These are phyloP conservation scores for Phyllotreta striolata DNA, from an alignment of 2,888 invertebrate species.

Conservation along the genomic window DNA sequence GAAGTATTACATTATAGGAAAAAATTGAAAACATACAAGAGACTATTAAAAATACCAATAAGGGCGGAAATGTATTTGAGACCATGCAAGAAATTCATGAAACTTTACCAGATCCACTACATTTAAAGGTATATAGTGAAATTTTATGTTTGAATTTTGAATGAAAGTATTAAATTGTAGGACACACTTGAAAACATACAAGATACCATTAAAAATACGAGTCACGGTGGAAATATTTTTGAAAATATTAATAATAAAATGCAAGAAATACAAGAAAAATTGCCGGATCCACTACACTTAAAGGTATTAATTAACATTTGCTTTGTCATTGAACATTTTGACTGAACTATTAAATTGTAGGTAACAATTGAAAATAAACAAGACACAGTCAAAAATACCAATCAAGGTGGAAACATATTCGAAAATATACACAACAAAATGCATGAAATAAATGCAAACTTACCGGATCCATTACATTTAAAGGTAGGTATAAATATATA, in stretches of 20 bases:
- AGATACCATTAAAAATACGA: background rate
- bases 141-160: background rate
- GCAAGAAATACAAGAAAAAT: background rate
- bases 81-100: background rate
- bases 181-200: background rate
- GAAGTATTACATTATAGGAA: background rate
- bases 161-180: background rate
- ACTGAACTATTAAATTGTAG: no score
- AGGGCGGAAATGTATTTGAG: background rate
- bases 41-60: background rate
- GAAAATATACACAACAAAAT: background rate
- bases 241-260: constrained; percentile 8
- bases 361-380: no score
- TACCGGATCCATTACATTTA: background rate
- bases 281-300: constrained; percentile 15
- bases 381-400: no score
- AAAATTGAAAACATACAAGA: background rate
- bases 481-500: no score
- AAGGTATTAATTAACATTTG: constrained; percentile 1
- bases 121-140: constrained; percentile 8
- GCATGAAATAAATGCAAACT: background rate
- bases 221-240: constrained; percentile 1
- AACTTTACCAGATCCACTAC: background rate
- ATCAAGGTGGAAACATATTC: background rate
- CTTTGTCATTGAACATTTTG: no score